A percentile compares a stretch with the other conserved stretches of the same genome.
phyloP scores from a whole-genome alignment of 2,797 vertebrate genomes.

The Microcaecilia unicolor region DNA sequence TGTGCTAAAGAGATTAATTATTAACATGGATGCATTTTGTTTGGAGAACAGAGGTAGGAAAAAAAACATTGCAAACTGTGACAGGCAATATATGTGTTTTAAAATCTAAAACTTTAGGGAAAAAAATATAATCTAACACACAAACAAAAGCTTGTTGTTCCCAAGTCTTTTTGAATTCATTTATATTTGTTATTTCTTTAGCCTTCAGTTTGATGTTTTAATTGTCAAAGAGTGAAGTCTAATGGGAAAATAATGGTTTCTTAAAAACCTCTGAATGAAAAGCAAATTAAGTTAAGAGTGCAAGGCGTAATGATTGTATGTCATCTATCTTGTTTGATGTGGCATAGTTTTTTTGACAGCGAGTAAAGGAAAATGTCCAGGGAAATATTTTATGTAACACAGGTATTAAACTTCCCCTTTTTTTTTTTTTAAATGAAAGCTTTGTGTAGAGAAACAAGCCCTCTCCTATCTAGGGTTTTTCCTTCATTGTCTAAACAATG shows the following conservation, averaged over 20 bases:
- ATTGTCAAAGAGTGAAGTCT: constrained; percentile 53
- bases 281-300: constrained; percentile 59
- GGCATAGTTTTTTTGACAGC: constrained; percentile 37
- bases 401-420: constrained; percentile 1
- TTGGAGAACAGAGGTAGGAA: constrained; percentile 6
- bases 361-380: constrained; percentile 27
- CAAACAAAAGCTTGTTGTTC: constrained; percentile 15
- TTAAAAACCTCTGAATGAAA: constrained; percentile 62
- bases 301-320: constrained; percentile 61
- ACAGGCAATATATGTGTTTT: not conserved
- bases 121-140: constrained; percentile 15
- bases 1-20: constrained; percentile 3
- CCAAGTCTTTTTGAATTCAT: constrained; percentile 29
- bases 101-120: no score
- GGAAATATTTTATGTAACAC: constrained; percentile 26
- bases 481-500: no score
- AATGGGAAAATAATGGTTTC: constrained; percentile 56
- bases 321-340: constrained; percentile 51
- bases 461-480: constrained; percentile 11
- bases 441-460: constrained; percentile 4
- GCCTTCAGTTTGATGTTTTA: constrained; percentile 45
- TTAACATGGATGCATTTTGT: constrained; percentile 3
- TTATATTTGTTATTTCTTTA: constrained; percentile 20
- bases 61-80: constrained; percentile 1
- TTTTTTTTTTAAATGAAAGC: constrained; percentile 6